Evolutionary conservation across 2,797 vertebrate genomes (phyloP).

Genomic region (Mycteria americana): DNA sequence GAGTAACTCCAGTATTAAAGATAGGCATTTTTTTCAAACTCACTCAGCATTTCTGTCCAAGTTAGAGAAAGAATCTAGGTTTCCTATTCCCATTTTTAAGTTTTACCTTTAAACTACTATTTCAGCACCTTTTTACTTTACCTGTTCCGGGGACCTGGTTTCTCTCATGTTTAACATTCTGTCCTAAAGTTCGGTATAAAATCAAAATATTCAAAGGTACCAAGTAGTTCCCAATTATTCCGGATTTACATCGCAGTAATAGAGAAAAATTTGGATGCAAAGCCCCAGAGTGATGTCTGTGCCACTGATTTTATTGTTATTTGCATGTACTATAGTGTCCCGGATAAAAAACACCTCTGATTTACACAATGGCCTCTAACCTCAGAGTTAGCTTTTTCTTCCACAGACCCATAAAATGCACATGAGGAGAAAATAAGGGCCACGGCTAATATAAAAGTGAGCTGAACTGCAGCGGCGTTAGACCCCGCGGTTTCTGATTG

Average conservation of each 20-base stretch:
- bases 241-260: background rate
- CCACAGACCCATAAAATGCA: background rate
- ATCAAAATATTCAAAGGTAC: background rate
- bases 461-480: background rate
- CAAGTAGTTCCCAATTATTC: background rate
- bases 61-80: background rate
- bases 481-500: background rate
- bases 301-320: background rate
- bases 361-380: background rate
- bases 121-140: background rate
- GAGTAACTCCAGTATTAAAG: background rate
- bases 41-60: background rate
- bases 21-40: background rate
- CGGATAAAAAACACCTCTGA: background rate
- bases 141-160: fast-evolving
- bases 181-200: background rate
- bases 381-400: constrained; percentile 7
- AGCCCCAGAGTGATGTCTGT: background rate
- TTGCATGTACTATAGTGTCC: background rate
- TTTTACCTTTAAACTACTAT: background rate
- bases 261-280: background rate
- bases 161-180: background rate
- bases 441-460: background rate
- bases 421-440: constrained; percentile 1
- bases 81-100: background rate